Percentiles rank a stretch among this genome's conserved stretches.
phyloP scores from a whole-genome alignment of 2,797 vertebrate species.

The Rhincodon typus region DNA sequence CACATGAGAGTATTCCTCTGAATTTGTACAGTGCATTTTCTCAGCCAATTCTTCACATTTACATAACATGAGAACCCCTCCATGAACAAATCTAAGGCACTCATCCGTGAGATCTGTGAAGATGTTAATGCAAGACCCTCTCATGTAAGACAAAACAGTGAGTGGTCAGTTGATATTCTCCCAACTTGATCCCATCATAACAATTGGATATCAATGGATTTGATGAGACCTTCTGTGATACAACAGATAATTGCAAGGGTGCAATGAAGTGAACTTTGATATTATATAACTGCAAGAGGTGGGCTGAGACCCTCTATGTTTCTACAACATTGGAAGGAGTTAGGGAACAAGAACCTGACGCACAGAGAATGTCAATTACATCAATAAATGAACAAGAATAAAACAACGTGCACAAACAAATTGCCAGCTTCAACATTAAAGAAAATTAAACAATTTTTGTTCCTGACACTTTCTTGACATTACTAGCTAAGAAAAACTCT shows the following conservation, averaged over 20 bases:
- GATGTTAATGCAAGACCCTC: neutral
- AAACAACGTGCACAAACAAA: neutral
- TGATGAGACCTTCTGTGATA: neutral
- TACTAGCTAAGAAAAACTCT: neutral
- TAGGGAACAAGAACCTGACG: neutral
- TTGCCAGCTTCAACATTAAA: neutral
- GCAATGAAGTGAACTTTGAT: neutral
- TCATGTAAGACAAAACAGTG: neutral
- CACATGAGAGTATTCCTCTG: neutral
- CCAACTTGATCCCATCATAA: neutral
- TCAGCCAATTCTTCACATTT: neutral
- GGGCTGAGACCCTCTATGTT: neutral
- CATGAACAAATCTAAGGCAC: neutral
- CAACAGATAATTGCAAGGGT: neutral
- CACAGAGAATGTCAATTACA: neutral
- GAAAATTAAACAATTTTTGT: neutral
- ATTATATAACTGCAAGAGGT: neutral
- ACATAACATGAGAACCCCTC: neutral
- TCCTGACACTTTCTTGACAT: neutral
- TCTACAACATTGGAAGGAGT: neutral
- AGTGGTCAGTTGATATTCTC: neutral
- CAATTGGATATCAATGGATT: neutral
- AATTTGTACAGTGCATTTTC: neutral
- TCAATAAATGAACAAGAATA: neutral
- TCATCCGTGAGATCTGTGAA: neutral